phyloP scores from a whole-genome alignment of 2,113 vertebrate genomes.

The Barnardius zonarius region DNA sequence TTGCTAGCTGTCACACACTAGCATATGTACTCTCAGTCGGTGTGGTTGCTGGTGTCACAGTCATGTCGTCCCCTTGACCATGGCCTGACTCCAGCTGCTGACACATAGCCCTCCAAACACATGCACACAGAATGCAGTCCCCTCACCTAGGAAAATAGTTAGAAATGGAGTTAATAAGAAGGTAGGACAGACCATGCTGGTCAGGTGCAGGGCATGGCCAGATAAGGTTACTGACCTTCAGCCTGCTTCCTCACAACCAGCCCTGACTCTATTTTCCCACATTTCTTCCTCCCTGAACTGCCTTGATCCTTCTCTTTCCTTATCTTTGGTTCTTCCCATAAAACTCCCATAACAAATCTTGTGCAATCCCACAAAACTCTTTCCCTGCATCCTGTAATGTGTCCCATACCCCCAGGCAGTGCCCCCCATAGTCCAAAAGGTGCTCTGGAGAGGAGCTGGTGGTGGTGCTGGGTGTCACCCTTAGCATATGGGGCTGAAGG shows the following conservation, averaged over 20 bases:
- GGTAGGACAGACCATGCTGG: not conserved
- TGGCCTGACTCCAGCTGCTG: not conserved
- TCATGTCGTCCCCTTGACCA: not conserved
- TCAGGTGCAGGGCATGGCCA: not conserved
- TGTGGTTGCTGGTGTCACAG: not conserved
- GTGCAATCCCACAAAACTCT: not conserved
- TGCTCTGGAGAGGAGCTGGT: not conserved
- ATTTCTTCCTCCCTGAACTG: not conserved
- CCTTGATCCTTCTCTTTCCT: not conserved
- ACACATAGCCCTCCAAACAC: not conserved
- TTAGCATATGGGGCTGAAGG: rapidly evolving
- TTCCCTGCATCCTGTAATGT: not conserved
- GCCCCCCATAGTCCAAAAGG: not conserved
- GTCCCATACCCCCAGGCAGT: not conserved
- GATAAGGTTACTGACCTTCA: not conserved
- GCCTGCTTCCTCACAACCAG: not conserved
- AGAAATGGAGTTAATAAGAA: not conserved
- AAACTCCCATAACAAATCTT: not conserved
- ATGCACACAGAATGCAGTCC: not conserved
- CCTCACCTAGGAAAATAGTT: not conserved
- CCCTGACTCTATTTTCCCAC: not conserved
- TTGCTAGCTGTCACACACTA: not conserved
- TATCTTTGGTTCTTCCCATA: not conserved
- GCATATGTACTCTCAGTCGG: not conserved
- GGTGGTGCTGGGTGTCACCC: not conserved